phyloP scores from a whole-genome alignment of 2,113 vertebrate species.

The Osmerus mordax region DNA sequence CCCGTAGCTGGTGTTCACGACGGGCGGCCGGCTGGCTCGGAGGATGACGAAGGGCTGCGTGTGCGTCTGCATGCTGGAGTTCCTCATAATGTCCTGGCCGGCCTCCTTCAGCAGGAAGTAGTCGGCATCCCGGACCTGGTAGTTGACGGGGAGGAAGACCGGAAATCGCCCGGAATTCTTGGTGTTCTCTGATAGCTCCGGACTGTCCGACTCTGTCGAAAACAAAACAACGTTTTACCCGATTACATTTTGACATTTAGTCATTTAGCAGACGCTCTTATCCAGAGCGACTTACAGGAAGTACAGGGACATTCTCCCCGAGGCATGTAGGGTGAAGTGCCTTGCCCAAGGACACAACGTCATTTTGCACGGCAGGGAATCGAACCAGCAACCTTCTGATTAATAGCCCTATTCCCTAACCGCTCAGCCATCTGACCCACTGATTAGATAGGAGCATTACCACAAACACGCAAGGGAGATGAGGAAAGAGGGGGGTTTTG shows the following conservation, averaged over 20 bases:
- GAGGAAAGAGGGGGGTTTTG: too few species aligned
- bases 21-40: conserved; percentile 73
- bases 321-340: too few species aligned
- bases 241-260: background rate
- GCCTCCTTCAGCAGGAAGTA: conserved; percentile 88
- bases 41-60: conserved; percentile 87
- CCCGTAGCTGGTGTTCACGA: conserved; percentile 80
- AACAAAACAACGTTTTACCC: conserved; percentile 8
- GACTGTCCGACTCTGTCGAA: conserved; percentile 77
- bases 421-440: too few species aligned
- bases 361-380: too few species aligned
- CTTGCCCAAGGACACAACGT: too few species aligned
- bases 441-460: background rate
- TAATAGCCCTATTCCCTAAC: too few species aligned
- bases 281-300: too few species aligned
- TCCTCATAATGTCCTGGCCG: conserved; percentile 91
- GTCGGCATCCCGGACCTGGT: conserved; percentile 79
- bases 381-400: too few species aligned
- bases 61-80: conserved; percentile 85
- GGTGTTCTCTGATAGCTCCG: conserved; percentile 75
- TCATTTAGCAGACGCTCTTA: too few species aligned
- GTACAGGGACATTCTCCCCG: too few species aligned
- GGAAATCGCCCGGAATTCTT: conserved; percentile 80
- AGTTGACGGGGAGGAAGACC: conserved; percentile 83
- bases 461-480: background rate